Conservation (phyloP, 2,113 vertebrate species). For the Caretta caretta region DNA sequence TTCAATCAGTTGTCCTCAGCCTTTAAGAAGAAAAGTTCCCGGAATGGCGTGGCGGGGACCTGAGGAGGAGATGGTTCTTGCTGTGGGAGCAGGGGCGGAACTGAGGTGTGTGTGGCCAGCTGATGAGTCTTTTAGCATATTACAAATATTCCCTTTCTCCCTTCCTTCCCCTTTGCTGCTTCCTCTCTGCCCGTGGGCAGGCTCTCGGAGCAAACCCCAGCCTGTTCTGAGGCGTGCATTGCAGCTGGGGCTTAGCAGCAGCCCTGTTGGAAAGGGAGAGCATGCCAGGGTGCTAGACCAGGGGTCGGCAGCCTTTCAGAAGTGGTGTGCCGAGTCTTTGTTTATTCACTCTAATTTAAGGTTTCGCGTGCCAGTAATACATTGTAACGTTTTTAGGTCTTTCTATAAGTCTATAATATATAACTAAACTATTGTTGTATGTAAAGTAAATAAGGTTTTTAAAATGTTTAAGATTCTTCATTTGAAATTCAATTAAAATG, state of each 20-base stretch:
- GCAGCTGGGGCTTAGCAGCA: background rate
- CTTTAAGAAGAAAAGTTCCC: background rate
- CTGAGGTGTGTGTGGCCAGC: background rate
- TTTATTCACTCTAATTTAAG: too few relatives aligned
- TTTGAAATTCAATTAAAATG: too few relatives aligned
- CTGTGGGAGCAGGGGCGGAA: background rate
- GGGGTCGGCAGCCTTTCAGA: too few relatives aligned
- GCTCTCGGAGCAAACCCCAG: background rate
- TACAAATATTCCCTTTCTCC: background rate
- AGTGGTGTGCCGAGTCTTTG: too few relatives aligned
- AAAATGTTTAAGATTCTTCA: too few relatives aligned
- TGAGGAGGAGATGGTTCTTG: background rate
- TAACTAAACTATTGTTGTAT: too few relatives aligned
- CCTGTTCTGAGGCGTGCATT: background rate
- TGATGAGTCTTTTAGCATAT: background rate
- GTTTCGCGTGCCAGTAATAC: too few relatives aligned
- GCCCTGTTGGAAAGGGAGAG: rapidly evolving
- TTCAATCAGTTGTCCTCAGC: background rate
- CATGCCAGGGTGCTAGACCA: background rate
- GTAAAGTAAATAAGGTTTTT: too few relatives aligned
- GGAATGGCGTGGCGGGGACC: background rate
- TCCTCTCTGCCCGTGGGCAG: background rate
- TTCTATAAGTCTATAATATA: too few relatives aligned
- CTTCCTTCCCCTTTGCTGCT: background rate
- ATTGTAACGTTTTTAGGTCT: too few relatives aligned